These are phyloP conservation scores for Luscinia luscinia DNA, from an alignment of 2,797 vertebrate genomes.

Conservation along the genomic window DNA sequence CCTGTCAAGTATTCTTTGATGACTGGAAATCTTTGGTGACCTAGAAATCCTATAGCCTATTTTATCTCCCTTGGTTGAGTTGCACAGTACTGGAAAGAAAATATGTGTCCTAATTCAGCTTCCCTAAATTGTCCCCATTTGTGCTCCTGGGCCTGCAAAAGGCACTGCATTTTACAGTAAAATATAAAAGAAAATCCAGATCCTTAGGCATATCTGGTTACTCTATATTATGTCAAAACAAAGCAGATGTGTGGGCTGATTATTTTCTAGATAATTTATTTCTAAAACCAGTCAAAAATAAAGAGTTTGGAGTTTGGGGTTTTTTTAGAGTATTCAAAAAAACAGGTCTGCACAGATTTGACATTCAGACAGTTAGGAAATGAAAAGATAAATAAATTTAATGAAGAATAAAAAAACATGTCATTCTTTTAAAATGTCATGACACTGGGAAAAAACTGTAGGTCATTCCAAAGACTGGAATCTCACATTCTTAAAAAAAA, in stretches of 20 bases:
- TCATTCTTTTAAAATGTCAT: background rate
- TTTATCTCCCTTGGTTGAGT: background rate
- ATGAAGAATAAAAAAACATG: background rate
- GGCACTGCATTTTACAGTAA: background rate
- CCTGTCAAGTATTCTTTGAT: background rate
- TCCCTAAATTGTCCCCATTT: background rate
- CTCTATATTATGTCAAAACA: background rate
- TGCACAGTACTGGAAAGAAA: background rate
- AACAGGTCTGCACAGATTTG: background rate
- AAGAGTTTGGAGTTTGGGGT: fast-evolving
- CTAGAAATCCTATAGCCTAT: background rate
- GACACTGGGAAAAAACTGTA: background rate
- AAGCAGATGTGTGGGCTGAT: background rate
- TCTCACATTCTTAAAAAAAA: background rate
- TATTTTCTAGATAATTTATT: background rate
- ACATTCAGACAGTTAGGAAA: background rate
- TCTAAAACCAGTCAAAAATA: background rate
- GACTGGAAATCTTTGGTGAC: background rate
- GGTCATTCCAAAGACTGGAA: background rate
- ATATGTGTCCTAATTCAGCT: background rate
- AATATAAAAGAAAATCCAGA: background rate
- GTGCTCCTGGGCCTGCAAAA: background rate
- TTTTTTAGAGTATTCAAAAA: background rate
- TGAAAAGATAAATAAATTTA: background rate
- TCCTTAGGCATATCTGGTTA: background rate